A percentile compares a stretch with the other conserved stretches of the same genome.
These are phyloP conservation scores for Eriosoma lanigerum DNA, from an alignment of 1,140 invertebrate genomes.

Conservation along the genomic window DNA sequence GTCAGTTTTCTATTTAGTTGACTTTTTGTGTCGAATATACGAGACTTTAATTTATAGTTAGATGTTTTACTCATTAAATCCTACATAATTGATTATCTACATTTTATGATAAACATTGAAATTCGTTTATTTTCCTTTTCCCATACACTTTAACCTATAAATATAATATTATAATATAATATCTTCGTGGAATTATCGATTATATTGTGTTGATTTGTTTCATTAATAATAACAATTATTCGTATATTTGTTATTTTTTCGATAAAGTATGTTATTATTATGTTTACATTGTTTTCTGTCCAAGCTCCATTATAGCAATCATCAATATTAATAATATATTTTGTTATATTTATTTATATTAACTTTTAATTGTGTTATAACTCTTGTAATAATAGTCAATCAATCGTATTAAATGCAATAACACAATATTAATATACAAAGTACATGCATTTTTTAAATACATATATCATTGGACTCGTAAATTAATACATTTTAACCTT, in stretches of 20 bases:
- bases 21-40: no score
- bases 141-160: constrained; percentile 6
- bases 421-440: no score
- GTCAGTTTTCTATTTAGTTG: background rate
- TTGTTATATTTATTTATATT: background rate
- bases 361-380: background rate
- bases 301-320: background rate
- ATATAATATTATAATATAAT: no score
- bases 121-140: background rate
- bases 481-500: background rate
- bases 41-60: background rate
- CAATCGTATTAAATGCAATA: background rate
- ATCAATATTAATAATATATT: background rate
- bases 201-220: background rate
- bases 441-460: no score
- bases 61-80: background rate
- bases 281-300: background rate
- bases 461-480: background rate
- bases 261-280: background rate
- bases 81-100: background rate
- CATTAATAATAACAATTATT: background rate
- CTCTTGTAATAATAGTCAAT: background rate
- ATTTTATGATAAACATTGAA: background rate
- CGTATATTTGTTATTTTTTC: background rate
- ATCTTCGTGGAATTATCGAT: background rate